Percentiles rank a stretch among this genome's conserved stretches.
Conservation (phyloP, 2,113 vertebrate genomes). For the Lates calcarifer region DNA sequence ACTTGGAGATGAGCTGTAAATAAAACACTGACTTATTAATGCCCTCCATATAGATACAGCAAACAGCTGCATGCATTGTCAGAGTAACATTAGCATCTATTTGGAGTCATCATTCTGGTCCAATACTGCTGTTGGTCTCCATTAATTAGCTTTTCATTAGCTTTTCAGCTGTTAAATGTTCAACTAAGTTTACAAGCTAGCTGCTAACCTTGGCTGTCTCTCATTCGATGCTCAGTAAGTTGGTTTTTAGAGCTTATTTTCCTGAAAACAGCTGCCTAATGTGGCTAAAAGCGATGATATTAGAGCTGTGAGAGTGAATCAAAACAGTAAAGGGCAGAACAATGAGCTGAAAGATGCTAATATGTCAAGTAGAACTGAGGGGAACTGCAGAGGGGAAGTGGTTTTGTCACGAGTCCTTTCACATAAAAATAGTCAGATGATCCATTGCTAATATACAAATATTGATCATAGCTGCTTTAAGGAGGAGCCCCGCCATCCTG, state of each 20-base stretch:
- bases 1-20: too few relatives aligned
- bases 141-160: not conserved
- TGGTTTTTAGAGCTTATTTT: not conserved
- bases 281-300: not conserved
- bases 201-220: not conserved
- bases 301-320: not conserved
- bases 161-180: not conserved
- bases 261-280: not conserved
- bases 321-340: not conserved
- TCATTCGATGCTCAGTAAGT: not conserved
- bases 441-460: not conserved
- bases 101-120: not conserved
- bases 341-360: not conserved
- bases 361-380: not conserved
- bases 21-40: too few relatives aligned
- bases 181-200: not conserved
- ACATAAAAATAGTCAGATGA: not conserved
- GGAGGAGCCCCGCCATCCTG: not conserved
- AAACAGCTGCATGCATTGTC: not conserved
- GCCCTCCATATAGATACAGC: not conserved
- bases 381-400: too few relatives aligned
- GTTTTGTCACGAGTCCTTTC: not conserved
- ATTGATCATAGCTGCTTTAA: constrained; percentile 6
- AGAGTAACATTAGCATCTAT: not conserved
- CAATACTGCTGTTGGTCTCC: not conserved